Conservation (phyloP, 2,797 vertebrate species). For the Vireo griseus region DNA sequence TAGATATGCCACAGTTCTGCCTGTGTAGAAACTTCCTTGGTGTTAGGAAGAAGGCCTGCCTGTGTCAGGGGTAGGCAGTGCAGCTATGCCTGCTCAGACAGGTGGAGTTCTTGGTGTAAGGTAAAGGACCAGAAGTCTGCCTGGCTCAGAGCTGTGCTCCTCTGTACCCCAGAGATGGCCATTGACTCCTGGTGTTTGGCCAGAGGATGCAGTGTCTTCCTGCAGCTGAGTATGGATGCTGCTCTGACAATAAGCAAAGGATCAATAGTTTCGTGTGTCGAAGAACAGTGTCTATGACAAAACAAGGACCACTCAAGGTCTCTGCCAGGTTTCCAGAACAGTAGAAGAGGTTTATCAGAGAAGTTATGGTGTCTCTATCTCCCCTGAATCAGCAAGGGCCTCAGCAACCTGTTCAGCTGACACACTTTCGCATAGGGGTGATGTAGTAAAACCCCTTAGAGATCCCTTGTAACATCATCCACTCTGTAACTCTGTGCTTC, state of each 20-base stretch:
- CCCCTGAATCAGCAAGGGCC: neutral
- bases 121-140: neutral
- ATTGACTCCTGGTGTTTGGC: neutral
- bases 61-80: neutral
- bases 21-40: rapidly evolving
- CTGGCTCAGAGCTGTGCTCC: neutral
- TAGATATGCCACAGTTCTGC: neutral
- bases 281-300: neutral
- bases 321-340: neutral
- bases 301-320: neutral
- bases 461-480: neutral
- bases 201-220: rapidly evolving
- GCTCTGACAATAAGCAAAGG: neutral
- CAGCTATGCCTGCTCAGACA: neutral
- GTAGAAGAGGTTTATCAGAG: neutral
- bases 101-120: neutral
- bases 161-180: neutral
- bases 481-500: neutral
- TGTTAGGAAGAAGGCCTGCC: neutral
- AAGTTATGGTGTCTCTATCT: neutral
- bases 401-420: neutral
- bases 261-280: neutral
- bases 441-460: neutral
- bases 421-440: neutral
- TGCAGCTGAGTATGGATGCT: neutral